Base-by-base conservation (phyloP, 2,113 vertebrate genomes). In the Tiliqua scincoides region DNA sequence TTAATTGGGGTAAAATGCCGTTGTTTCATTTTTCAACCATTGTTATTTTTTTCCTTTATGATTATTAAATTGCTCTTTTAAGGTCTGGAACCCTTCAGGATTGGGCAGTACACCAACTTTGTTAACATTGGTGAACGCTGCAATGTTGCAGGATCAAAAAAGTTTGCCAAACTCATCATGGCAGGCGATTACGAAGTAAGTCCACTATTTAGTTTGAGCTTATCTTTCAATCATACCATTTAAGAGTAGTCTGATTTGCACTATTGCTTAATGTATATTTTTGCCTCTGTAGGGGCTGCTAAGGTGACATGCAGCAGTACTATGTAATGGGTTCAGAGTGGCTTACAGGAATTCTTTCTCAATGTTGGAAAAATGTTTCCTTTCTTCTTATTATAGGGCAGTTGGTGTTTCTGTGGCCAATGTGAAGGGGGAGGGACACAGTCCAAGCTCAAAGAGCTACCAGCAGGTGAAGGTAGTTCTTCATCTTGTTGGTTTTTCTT, bases 81-180 rank as follows among this genome's bases (percentile, higher is more conserved):
- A 99, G 99, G 99, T 94, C 93, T 99, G 85, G 99, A 99, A 83
- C 97, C 98, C 0, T 99, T 99, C 96, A 96, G 96, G 89, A 97
- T 99, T 0, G 99, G 99, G 17, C 98, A 98, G 0, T 98, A 98
- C 90, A 99, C 99, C 86, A 99, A 99, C 95, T 99, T 99, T 2
- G 98, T 99, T 65, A 99, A 99, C 93, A 99, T 99, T 18, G 99
- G 99, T 0, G 99, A 99, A 82, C 98, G 99, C 75, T 99, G 99
- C 92, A 99, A 99, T 0, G 98, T 99, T 79, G 98, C 99, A 1
- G 99, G 99, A 82, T 99, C 99, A 82, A 97, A 95, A 89, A 98
- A 95, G 91, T 99, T 99, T 94, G 98, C 99, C 84, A 99, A 97
- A 87, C 97, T 99, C 93, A 97, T 99, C 95, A 98, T 98, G 98